phyloP scores from a whole-genome alignment of 2,888 invertebrate species.

The Alcis repandata region DNA sequence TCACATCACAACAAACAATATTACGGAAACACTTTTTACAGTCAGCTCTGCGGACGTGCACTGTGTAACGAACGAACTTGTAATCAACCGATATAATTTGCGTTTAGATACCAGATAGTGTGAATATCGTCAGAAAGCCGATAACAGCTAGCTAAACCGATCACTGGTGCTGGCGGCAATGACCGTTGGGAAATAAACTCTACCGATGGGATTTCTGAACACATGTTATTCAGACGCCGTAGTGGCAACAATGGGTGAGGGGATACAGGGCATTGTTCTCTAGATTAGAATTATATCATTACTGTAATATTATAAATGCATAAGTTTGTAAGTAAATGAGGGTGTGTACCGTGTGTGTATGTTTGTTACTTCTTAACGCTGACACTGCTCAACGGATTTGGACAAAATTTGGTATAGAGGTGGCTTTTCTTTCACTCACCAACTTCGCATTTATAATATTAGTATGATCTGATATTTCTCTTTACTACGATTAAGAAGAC shows the following conservation, averaged over 20 bases:
- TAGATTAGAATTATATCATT: conserved; percentile 13
- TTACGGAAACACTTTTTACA: conserved; percentile 56
- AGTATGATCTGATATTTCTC: neutral
- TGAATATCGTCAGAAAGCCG: conserved; percentile 71
- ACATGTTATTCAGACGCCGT: conserved; percentile 24
- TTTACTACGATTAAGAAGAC: neutral
- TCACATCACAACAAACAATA: conserved; percentile 67
- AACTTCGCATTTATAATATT: too few species aligned
- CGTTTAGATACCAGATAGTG: conserved; percentile 73
- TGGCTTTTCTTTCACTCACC: too few species aligned
- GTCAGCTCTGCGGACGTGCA: conserved; percentile 72
- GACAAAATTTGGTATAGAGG: too few species aligned
- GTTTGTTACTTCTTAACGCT: too few species aligned
- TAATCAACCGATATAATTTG: conserved; percentile 71
- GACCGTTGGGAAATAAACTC: conserved; percentile 49
- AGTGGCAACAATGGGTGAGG: conserved; percentile 39
- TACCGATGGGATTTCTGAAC: conserved; percentile 34
- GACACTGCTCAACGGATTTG: too few species aligned
- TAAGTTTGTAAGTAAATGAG: too few species aligned
- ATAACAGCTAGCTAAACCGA: conserved; percentile 64
- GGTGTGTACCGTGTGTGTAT: too few species aligned
- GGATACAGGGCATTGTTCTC: conserved; percentile 34
- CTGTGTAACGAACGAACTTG: conserved; percentile 64
- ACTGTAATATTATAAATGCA: neutral
- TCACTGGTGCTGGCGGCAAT: conserved; percentile 54